Evolutionary conservation across 2,888 invertebrate species (phyloP), one percentile per base, ranked within the genome.

Genomic region (Stratiomys singularior): DNA sequence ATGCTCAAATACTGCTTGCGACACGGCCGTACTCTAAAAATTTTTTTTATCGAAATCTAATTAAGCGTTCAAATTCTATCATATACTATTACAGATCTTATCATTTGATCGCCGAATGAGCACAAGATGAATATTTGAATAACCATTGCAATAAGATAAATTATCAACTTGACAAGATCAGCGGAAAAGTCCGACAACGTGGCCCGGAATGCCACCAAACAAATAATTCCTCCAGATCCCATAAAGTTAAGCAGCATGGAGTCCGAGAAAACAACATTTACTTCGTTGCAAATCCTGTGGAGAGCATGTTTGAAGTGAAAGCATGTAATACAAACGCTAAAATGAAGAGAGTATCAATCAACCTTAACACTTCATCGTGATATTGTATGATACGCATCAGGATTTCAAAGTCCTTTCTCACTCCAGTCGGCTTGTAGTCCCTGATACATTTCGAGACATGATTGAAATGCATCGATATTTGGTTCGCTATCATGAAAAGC

Each of bases 391-490:
- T 37, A 1, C 52, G 23, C 15, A 23, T 74, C 4, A 74, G 18
- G 18, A 60, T 37, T 2, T 30, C 37, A 21, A 15, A 58, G 11
- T 60, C 60, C 7, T 30, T 23, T 30, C 11, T 37, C 18, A 5
- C 21, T 11, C 60, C 60, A 15, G 23, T 74, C 1, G 74, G 74
- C 1, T 37, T 2, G 37, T 37, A 60, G 23, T 74, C 60, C 23
- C 13, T 11, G 7, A 74, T 30, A 4, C 37, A 44, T 37, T 60
- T 74, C 37, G 76, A 76, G 15, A 76, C 28, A 27, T 76, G 46
- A 21, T 76, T 63, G 1, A 76, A 76, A 66, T 76, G 76, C 76
- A 76, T 76, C 11, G 63, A 76, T 18, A 76, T 30, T 76, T 76
- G 76, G 52, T 56, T 46, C 15, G 46, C 44, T 4, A 76, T 30